phyloP scores from a whole-genome alignment of 1,140 invertebrate species.

The Notospermus geniculatus region DNA sequence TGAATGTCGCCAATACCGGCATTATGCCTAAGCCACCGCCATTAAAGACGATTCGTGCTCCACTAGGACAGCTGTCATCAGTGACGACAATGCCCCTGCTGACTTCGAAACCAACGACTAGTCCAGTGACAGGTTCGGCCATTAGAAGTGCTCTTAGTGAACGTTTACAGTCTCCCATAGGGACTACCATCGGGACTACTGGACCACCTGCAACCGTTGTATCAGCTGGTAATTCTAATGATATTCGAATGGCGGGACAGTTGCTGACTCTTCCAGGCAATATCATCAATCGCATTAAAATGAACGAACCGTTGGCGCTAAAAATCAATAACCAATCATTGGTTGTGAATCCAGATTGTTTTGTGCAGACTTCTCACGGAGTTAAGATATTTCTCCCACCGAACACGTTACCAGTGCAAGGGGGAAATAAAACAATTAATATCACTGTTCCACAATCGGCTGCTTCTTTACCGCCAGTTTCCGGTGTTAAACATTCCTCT shows the following conservation, averaged over 20 bases:
- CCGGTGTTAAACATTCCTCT: too few relatives aligned
- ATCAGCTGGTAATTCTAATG: not conserved
- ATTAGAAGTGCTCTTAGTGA: too few relatives aligned
- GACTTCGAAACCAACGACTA: too few relatives aligned
- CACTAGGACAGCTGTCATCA: too few relatives aligned
- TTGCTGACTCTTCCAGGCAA: constrained; percentile 36
- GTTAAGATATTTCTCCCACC: constrained; percentile 44
- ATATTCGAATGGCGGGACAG: constrained; percentile 6
- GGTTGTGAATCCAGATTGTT: constrained; percentile 40
- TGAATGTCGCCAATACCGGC: too few relatives aligned
- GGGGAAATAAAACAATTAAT: constrained; percentile 32
- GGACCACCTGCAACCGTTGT: not conserved
- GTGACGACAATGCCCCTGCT: too few relatives aligned
- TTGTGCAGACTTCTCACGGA: constrained; percentile 39
- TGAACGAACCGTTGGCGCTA: constrained; percentile 38
- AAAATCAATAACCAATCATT: constrained; percentile 45
- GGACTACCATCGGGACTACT: not conserved
- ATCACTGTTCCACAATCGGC: constrained; percentile 18
- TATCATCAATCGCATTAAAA: constrained; percentile 37
- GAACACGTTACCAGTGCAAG: constrained; percentile 39
- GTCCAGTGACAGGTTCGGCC: too few relatives aligned
- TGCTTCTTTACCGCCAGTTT: not conserved
- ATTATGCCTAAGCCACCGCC: too few relatives aligned
- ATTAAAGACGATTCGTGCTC: too few relatives aligned
- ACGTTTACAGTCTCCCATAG: not conserved